Base-by-base conservation (phyloP, 2,113 vertebrate species). In the Aegypius monachus region DNA sequence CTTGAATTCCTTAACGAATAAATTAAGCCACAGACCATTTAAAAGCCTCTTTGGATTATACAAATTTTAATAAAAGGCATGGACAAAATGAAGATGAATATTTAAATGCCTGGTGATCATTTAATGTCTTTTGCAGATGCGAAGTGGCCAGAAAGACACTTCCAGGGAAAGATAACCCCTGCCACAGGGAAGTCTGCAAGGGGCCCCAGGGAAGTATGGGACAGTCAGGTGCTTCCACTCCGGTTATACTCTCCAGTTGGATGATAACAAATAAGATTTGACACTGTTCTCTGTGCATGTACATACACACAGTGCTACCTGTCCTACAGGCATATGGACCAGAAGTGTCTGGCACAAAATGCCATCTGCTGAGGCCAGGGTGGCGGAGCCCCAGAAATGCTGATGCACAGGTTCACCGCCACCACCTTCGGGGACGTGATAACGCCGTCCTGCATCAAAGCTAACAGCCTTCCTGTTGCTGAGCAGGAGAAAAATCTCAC, bases 21-120 rank as follows among this genome's bases (percentile, higher is more conserved):
- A 90, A 95, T 95, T 86, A 94, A 92, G 68, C 68, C 48, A 79
- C 86, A 81, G 61, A 93, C 86, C 86, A 87, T 79, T 95, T 65
- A 86, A 92, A 94, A 95, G 83, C 61, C 77, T 97, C 86, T 88
- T 59, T 63, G 73, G 82, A 94, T 96, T 81, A 92, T n/a, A 40
- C 0, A 19, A 86, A 91, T 86, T 90, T 93, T 61, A 90, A 81
- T 91, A 90, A 91, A 83, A 82, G 78, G 65, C 83, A 84, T 4
- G 43, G 88, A 81, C 19, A 59, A 93, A 95, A 86, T 34, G 36
- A 94, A 81, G 61, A 67, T 2, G 31, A 73, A 47, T 83, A 91
- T 95, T 86, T 81, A 81, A 94, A 79, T 13, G 62, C 61, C 36
- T 52, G 83, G 72, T 75, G 86, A 96, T 59, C 32, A 16, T 42